Conservation (phyloP, 2,113 vertebrate species). For the Rhinolophus ferrumequinum region DNA sequence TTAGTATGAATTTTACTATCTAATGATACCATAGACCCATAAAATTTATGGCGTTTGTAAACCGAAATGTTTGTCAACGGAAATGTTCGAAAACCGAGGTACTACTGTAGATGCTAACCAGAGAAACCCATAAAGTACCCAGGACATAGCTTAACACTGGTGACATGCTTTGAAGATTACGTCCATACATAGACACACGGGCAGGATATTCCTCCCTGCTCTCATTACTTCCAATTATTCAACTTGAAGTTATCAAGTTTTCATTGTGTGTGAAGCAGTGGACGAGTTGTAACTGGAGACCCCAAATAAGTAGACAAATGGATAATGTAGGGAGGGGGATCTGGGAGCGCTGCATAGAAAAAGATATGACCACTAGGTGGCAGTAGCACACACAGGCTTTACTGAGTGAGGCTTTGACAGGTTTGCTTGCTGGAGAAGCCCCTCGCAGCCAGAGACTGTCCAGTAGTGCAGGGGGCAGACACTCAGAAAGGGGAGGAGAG, state of each 20-base stretch:
- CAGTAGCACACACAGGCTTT: not conserved
- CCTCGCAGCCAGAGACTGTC: not conserved
- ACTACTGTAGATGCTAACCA: not conserved
- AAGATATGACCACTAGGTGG: not conserved
- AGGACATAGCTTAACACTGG: not conserved
- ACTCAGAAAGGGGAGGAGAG: not conserved
- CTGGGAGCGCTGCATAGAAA: not conserved
- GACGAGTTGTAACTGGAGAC: not conserved
- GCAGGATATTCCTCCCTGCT: not conserved
- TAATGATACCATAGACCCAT: no score
- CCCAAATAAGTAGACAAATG: not conserved
- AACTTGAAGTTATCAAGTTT: not conserved
- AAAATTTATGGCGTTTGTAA: no score
- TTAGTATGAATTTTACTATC: no score
- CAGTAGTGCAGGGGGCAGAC: not conserved
- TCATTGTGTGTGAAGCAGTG: not conserved
- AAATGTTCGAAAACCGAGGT: no score
- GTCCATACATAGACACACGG: no score
- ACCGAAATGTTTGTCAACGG: no score
- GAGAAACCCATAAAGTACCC: not conserved
- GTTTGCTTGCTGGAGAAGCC: not conserved
- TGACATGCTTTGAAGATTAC: not conserved
- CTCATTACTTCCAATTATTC: not conserved
- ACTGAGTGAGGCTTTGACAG: not conserved
- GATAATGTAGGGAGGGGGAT: not conserved